Conservation (phyloP, 2,113 vertebrate species). For the Narcine bancroftii region DNA sequence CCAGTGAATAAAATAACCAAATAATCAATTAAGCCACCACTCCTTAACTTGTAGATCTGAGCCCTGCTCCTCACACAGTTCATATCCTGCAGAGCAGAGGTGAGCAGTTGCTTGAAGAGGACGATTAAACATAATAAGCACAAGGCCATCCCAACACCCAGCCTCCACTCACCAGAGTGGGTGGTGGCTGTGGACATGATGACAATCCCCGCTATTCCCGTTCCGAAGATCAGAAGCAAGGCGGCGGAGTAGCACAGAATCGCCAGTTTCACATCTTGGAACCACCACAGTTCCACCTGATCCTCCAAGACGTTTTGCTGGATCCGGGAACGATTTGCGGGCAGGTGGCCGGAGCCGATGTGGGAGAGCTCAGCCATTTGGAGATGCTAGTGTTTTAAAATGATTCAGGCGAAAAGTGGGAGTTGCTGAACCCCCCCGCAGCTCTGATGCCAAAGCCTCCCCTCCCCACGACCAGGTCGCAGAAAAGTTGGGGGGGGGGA, state of each 20-base stretch:
- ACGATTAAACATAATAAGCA: constrained; percentile 82
- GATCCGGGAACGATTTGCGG: constrained; percentile 55
- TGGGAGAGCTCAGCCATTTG: constrained; percentile 69
- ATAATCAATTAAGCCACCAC: constrained; percentile 75
- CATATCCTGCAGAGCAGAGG: constrained; percentile 95
- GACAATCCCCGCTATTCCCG: constrained; percentile 75
- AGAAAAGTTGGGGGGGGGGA: no score
- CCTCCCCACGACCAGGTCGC: no score
- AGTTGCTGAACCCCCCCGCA: no score
- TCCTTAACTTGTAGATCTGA: constrained; percentile 80
- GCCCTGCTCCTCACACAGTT: constrained; percentile 81
- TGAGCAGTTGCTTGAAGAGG: constrained; percentile 89
- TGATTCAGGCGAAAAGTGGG: no score
- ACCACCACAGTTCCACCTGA: constrained; percentile 97
- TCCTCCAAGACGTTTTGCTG: constrained; percentile 79
- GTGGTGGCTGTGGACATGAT: constrained; percentile 90
- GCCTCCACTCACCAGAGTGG: constrained; percentile 83
- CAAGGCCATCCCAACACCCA: constrained; percentile 74
- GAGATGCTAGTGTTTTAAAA: no score
- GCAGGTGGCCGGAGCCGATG: constrained; percentile 51
- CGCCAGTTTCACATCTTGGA: constrained; percentile 78
- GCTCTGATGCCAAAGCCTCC: no score
- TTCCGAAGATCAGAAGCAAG: constrained; percentile 75
- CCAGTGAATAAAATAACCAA: constrained; percentile 74
- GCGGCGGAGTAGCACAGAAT: constrained; percentile 77